These are phyloP conservation scores for Drosophila nr. perissopoda DNA, from an alignment of 2,888 invertebrate genomes.

Conservation along the genomic window DNA sequence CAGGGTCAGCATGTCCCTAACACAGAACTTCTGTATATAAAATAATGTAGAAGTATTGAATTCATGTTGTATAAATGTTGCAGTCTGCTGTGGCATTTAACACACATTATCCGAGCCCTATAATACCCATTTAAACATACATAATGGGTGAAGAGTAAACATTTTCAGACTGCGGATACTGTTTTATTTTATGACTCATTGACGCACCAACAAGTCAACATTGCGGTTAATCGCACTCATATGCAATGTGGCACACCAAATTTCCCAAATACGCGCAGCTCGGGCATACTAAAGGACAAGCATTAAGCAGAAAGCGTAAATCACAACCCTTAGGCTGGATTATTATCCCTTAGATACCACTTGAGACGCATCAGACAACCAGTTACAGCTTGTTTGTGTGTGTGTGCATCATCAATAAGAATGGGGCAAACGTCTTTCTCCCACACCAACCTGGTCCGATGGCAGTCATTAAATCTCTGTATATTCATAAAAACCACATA, in stretches of 20 bases:
- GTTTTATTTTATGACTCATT: slow-evolving; percentile 20
- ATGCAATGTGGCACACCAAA: slow-evolving; percentile 37
- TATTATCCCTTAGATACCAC: slow-evolving; percentile 70
- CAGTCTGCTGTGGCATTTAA: background rate
- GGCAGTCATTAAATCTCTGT: slow-evolving; percentile 66
- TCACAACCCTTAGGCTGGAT: slow-evolving; percentile 48
- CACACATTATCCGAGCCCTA: too few species aligned
- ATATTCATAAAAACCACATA: background rate
- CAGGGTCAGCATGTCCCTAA: background rate
- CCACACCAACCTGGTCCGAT: slow-evolving; percentile 45
- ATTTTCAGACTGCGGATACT: slow-evolving; percentile 1
- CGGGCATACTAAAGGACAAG: slow-evolving; percentile 11
- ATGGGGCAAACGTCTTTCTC: slow-evolving; percentile 15
- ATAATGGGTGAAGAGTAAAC: background rate
- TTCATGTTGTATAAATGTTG: background rate
- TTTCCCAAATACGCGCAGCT: background rate
- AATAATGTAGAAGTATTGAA: background rate
- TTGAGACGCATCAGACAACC: slow-evolving; percentile 60
- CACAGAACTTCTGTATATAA: background rate
- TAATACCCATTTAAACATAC: background rate
- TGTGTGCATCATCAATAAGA: slow-evolving; percentile 41
- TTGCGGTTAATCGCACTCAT: slow-evolving; percentile 58
- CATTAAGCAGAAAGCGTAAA: slow-evolving; percentile 37
- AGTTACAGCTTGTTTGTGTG: slow-evolving; percentile 15
- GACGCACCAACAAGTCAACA: slow-evolving; percentile 36